Evolutionary conservation across 2,888 invertebrate species (phyloP).

Genomic region (Perdita meconis): DNA sequence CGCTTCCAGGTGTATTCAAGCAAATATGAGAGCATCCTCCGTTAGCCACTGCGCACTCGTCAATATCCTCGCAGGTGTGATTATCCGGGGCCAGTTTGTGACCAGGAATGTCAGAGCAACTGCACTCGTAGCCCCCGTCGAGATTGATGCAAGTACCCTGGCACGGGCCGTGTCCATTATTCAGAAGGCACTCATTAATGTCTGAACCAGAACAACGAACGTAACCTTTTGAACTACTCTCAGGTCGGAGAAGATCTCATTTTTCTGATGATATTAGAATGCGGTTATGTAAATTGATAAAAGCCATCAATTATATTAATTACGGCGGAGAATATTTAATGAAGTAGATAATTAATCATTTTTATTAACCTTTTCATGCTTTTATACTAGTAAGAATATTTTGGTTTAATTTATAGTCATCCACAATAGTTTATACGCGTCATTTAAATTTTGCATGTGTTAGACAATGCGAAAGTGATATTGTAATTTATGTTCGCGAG

Average conservation of each 20-base stretch:
- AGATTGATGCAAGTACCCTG: conserved; percentile 87
- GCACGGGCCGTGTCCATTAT: conserved; percentile 88
- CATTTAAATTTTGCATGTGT: too few species aligned
- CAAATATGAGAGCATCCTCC: conserved; percentile 87
- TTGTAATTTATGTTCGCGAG: too few species aligned
- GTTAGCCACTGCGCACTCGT: conserved; percentile 86
- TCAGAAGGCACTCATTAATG: conserved; percentile 87
- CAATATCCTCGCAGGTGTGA: conserved; percentile 86
- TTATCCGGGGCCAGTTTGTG: conserved; percentile 86
- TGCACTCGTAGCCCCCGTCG: conserved; percentile 86
- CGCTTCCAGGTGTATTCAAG: conserved; percentile 86
- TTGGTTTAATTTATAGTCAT: too few species aligned
- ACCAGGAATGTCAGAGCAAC: conserved; percentile 86
- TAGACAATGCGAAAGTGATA: too few species aligned
- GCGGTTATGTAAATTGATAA: too few species aligned
- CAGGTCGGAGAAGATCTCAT: background rate
- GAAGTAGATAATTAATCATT: too few species aligned
- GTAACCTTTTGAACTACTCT: conserved; percentile 30
- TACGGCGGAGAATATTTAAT: too few species aligned
- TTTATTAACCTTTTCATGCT: too few species aligned
- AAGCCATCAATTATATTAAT: too few species aligned
- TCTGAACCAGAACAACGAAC: conserved; percentile 80
- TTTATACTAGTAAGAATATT: too few species aligned
- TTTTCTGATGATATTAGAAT: too few species aligned
- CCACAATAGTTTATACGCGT: too few species aligned